Evolutionary conservation across 1,140 invertebrate species (phyloP).

Genomic region (Musca vetustissima): DNA sequence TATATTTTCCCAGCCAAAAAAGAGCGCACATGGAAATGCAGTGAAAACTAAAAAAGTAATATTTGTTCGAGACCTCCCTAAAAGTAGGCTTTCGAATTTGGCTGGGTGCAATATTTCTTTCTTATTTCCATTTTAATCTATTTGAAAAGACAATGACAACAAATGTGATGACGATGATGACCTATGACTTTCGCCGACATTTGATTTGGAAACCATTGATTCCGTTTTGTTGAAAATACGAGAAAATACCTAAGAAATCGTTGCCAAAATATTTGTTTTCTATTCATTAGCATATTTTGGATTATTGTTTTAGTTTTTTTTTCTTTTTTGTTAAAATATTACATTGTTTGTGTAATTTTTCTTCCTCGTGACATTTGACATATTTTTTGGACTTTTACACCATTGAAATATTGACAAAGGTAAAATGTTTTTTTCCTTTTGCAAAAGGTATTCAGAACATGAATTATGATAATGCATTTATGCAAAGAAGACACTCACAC

Average conservation of each 20-base stretch:
- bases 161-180: neutral
- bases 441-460: too few relatives aligned
- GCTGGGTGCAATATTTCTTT: neutral
- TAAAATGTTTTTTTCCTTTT: too few relatives aligned
- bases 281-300: too few relatives aligned
- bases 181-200: neutral
- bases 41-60: neutral
- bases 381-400: too few relatives aligned
- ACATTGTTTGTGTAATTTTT: too few relatives aligned
- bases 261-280: neutral
- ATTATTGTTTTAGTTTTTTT: too few relatives aligned
- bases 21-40: neutral
- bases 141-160: neutral
- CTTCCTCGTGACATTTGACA: too few relatives aligned
- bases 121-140: neutral
- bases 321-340: too few relatives aligned
- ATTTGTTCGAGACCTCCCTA: neutral
- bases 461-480: too few relatives aligned
- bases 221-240: neutral
- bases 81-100: neutral
- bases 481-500: too few relatives aligned
- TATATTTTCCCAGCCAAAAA: neutral
- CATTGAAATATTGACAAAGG: too few relatives aligned
- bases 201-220: neutral
- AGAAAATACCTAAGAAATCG: neutral